Conservation (phyloP, 1,140 invertebrate species). For the Caenorhabditis inopinata region DNA sequence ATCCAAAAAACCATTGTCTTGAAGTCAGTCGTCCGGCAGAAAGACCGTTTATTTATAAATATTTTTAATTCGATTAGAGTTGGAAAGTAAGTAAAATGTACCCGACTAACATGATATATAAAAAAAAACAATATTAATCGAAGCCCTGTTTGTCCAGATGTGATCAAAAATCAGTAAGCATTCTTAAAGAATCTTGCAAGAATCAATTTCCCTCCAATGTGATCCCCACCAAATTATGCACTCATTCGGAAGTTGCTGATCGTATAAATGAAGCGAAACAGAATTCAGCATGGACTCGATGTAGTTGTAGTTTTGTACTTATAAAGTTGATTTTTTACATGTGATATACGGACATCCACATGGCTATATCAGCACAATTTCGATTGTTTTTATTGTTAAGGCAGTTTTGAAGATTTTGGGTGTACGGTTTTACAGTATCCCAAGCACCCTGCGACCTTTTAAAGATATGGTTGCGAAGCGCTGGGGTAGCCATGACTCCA, state of each 20-base stretch:
- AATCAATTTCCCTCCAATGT: slow-evolving; percentile 68
- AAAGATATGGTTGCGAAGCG: too few relatives aligned
- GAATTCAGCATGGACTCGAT: slow-evolving; percentile 73
- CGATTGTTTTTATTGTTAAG: too few relatives aligned
- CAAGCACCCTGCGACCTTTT: too few relatives aligned
- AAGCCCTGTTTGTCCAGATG: slow-evolving; percentile 46
- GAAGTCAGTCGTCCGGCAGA: slow-evolving; percentile 81
- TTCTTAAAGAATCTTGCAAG: slow-evolving; percentile 1
- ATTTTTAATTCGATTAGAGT: slow-evolving; percentile 82
- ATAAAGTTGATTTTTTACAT: slow-evolving; percentile 77
- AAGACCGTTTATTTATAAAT: slow-evolving; percentile 80
- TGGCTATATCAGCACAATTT: too few relatives aligned
- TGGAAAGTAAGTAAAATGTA: slow-evolving; percentile 71
- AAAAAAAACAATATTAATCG: too few relatives aligned
- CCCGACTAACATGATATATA: not conserved
- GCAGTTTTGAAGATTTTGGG: too few relatives aligned
- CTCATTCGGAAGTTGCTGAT: slow-evolving; percentile 85
- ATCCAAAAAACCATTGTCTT: slow-evolving; percentile 79
- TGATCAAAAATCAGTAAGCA: not conserved
- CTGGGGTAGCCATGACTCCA: too few relatives aligned
- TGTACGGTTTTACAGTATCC: too few relatives aligned
- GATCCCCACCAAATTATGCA: slow-evolving; percentile 84
- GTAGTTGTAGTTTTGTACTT: slow-evolving; percentile 75
- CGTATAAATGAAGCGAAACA: slow-evolving; percentile 80
- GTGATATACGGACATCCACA: slow-evolving; percentile 77